Evolutionary conservation across 2,113 vertebrate species (phyloP), one percentile per base, ranked within the genome.

Genomic region (Neodontobutis hainanensis): DNA sequence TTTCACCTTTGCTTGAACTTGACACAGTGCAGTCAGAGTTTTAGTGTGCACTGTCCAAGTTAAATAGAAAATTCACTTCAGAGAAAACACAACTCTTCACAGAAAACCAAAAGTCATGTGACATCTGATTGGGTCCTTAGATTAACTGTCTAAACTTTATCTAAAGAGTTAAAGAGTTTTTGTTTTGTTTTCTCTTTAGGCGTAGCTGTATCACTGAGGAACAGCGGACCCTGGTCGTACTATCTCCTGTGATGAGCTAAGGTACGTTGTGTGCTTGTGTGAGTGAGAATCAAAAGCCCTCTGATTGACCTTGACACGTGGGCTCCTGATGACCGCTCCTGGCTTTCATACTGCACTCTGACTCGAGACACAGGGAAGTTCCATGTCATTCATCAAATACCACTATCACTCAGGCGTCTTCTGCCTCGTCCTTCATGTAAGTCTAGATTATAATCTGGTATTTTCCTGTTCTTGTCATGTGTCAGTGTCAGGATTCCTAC

Each of bases 241-340:
- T 56, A 50, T 66, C 80, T 43, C 61, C 74, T 62, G 80, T 75
- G 65, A 85, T 84, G 85, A 89, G 73, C 70, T 78, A 86, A 88
- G 86, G 89, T 87, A 58, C 2, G 77, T 79, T 60, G 55, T 49
- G 53, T 3, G 48, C 11, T n/a, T 57, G 60, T 68, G 50, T 63
- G 62, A 75, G 62, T 65, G n/a, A n/a, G 50, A 82, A 83, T 83
- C 77, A 80, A 83, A 85, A 75, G 48, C 46, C 60, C 44, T 70
- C 43, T 63, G 58, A 86, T 70, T 80, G 75, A 55, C 67, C 52
- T 27, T 61, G 75, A 84, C 68, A 74, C n/a, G 64, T 50, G 14
- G 55, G 48, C 68, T 43, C 56, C 55, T 14, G 58, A 45, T 46
- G 70, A 47, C 73, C 71, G 32, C 11, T 71, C 34, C 52, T 55